Conservation (phyloP, 2,113 vertebrate species). For the Phaethornis superciliosus region DNA sequence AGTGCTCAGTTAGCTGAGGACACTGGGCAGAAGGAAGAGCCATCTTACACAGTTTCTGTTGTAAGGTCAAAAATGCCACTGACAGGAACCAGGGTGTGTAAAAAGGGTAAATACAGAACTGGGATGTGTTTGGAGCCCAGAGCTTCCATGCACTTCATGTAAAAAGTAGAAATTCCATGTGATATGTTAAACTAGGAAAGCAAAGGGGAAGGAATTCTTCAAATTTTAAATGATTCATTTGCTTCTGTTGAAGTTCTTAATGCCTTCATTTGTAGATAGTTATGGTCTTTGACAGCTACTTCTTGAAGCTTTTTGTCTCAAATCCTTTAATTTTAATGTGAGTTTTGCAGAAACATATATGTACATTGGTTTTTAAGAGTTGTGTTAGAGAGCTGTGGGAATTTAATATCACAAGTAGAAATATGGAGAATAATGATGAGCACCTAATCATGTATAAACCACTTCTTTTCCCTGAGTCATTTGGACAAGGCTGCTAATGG, state of each 20-base stretch:
- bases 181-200: not conserved
- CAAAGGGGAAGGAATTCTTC: not conserved
- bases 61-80: not conserved
- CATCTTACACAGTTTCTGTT: not conserved
- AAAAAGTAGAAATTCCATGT: not conserved
- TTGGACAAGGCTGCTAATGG: not conserved
- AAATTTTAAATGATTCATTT: not conserved
- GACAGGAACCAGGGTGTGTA: fast-evolving
- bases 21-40: not conserved
- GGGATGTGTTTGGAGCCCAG: not conserved
- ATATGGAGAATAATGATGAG: fast-evolving
- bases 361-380: not conserved
- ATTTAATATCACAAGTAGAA: not conserved
- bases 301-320: not conserved
- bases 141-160: not conserved
- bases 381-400: fast-evolving
- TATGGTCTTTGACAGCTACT: not conserved
- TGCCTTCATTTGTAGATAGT: not conserved
- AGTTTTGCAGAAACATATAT: not conserved
- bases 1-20: not conserved
- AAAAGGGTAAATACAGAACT: not conserved
- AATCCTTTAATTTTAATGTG: not conserved
- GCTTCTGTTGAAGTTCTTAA: not conserved
- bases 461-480: not conserved
- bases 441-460: fast-evolving